Conservation (phyloP, 2,888 invertebrate species). For the Baronia brevicornis region DNA sequence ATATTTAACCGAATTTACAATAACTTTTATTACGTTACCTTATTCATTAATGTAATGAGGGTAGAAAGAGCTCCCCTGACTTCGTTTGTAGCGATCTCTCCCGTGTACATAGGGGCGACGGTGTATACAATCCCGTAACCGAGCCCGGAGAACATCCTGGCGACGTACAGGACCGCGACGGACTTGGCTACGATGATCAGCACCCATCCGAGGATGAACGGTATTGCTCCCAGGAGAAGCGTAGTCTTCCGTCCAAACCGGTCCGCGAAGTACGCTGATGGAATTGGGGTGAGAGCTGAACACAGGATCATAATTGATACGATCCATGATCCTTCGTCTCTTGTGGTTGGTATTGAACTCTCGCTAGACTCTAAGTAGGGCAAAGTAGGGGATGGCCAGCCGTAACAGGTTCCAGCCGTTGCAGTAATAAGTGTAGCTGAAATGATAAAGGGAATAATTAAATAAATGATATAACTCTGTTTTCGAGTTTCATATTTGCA, state of each 20-base stretch:
- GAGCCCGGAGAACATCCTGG: constrained; percentile 78
- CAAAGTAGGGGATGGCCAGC: constrained; percentile 78
- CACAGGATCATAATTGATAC: constrained; percentile 80
- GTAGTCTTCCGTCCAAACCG: constrained; percentile 80
- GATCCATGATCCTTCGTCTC: constrained; percentile 76
- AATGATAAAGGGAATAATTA: constrained; percentile 29
- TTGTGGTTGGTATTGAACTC: constrained; percentile 65
- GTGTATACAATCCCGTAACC: constrained; percentile 78
- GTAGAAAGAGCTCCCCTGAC: constrained; percentile 78
- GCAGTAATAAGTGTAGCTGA: constrained; percentile 72
- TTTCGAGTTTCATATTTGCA: neutral
- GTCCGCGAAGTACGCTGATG: constrained; percentile 78
- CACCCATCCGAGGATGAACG: constrained; percentile 79
- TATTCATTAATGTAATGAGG: constrained; percentile 74
- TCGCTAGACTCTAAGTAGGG: constrained; percentile 59
- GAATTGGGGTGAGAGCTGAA: constrained; percentile 77
- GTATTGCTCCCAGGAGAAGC: constrained; percentile 76
- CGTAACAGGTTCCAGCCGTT: constrained; percentile 72
- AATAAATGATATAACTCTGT: neutral
- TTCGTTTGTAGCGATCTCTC: constrained; percentile 77
- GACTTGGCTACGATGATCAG: constrained; percentile 76
- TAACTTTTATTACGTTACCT: constrained; percentile 45
- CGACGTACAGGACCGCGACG: constrained; percentile 73
- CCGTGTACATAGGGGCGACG: constrained; percentile 78
- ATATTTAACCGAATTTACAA: constrained; percentile 20